Base-by-base conservation (phyloP, 2,888 invertebrate genomes). In the Pseudeuparius sepicola region DNA sequence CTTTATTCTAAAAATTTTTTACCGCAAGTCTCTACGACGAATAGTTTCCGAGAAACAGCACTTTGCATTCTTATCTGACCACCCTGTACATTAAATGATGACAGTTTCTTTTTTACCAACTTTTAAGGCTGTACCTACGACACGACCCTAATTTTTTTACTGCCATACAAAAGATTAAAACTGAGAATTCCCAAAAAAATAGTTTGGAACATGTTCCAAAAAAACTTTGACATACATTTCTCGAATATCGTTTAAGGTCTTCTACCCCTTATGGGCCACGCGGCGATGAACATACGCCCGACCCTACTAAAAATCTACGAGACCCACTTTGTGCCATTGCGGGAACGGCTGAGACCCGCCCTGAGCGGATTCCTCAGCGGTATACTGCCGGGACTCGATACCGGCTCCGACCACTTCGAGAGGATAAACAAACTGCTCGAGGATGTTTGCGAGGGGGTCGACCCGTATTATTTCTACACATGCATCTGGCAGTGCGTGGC, bases 271-370 rank as follows among this genome's bases (percentile, higher is more conserved):
- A 70, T 90, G 48, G 80, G 82, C 17, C 80, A 87, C 65, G 87
- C 89, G 30, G 87, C 88, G 11, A 88, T 89, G 78, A 85, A 83
- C 61, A 89, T 92, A 15, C 75, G 87, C 49, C 85, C 86, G 4
- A 72, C 78, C 2, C 64, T 93, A 37, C 64, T 92, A 43, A 75
- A 74, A 26, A 75, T 93, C 32, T 90, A 89, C 58, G 90, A 93
- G 64, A 81, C 73, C 9, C 88, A 87, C 63, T 85, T 92, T 64
- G 78, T 90, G 31, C 84, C 85, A 9, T 65, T 92, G 44, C 80
- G 84, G 23, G 76, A 77, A 47, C 65, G 77, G 48, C 64, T 86
- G 24, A 66, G 81, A 36, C 89, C 89, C 4, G 86, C 85, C 0
- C 63, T 92, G 17, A 82, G 84, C 57, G 92, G 92, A 2, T 82